Percentiles rank a stretch among this genome's conserved stretches.
Conservation (phyloP, 2,888 invertebrate genomes). For the Dynastes tityus region DNA sequence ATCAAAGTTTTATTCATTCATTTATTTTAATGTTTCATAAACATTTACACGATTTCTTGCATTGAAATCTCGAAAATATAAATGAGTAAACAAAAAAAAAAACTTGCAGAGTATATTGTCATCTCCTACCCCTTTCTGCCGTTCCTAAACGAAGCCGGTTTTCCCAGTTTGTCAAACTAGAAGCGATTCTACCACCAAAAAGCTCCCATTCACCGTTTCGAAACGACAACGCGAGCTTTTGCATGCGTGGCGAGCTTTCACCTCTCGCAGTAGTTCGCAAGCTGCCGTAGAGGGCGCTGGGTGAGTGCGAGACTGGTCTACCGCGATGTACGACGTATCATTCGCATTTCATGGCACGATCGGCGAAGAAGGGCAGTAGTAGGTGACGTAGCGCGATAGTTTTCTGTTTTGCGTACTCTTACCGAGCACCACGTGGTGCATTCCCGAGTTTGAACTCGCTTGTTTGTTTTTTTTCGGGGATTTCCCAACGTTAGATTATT, state of each 20-base stretch:
- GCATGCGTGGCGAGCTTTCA: neutral
- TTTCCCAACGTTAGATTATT: too few species aligned
- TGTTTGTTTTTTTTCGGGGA: too few species aligned
- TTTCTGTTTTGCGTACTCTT: slow-evolving; percentile 14
- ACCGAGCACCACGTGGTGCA: slow-evolving; percentile 17
- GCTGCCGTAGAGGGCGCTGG: slow-evolving; percentile 40
- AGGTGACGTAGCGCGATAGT: slow-evolving; percentile 17
- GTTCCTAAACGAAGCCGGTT: too few species aligned
- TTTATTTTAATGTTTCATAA: too few species aligned
- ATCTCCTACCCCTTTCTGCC: too few species aligned
- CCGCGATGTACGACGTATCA: slow-evolving; percentile 13
- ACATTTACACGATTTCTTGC: too few species aligned
- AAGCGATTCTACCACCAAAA: too few species aligned
- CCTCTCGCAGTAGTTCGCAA: slow-evolving; percentile 39
- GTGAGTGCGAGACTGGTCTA: slow-evolving; percentile 5
- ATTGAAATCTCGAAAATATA: too few species aligned
- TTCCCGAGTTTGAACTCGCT: neutral
- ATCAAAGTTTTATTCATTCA: too few species aligned
- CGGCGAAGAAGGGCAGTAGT: neutral
- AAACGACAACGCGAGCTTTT: neutral
- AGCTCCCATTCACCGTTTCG: neutral
- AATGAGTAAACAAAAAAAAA: too few species aligned
- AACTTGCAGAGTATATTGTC: too few species aligned
- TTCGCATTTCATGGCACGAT: slow-evolving; percentile 18
- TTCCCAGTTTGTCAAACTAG: too few species aligned